phyloP scores from a whole-genome alignment of 2,797 vertebrate species.

The Tokudaia muenninki region DNA sequence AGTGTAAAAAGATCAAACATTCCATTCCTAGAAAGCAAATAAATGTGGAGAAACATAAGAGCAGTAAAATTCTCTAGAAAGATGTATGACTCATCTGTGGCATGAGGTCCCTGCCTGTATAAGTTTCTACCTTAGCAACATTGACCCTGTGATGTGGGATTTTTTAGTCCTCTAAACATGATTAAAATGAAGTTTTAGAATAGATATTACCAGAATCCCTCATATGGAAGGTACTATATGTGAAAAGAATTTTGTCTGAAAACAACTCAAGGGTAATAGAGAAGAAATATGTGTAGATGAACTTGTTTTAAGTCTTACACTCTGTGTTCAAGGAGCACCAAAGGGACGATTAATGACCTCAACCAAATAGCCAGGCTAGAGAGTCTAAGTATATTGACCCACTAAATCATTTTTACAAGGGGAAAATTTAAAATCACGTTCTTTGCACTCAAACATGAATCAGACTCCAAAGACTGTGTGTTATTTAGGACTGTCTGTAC shows the following conservation, averaged over 20 bases:
- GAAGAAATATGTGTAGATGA: not conserved
- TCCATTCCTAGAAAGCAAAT: not conserved
- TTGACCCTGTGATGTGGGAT: not conserved
- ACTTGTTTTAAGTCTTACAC: not conserved
- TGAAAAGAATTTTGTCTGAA: not conserved
- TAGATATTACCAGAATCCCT: not conserved
- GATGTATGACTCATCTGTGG: not conserved
- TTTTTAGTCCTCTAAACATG: not conserved
- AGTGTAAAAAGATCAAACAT: not conserved
- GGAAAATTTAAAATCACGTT: conserved; percentile 11
- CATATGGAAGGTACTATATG: not conserved
- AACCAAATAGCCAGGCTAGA: not conserved
- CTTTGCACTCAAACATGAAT: not conserved
- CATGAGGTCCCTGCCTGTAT: not conserved
- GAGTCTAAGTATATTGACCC: not conserved
- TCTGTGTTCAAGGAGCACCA: not conserved
- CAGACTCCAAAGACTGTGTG: not conserved
- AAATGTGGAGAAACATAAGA: not conserved
- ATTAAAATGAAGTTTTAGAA: conserved; percentile 20
- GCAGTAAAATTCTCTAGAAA: not conserved
- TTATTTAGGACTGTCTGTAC: not conserved
- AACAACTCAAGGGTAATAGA: not conserved
- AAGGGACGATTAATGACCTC: not conserved
- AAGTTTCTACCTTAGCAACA: not conserved
- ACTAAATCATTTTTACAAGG: conserved; percentile 31